Evolutionary conservation across 2,888 invertebrate species (phyloP).

Genomic region (Drosophila borborema): DNA sequence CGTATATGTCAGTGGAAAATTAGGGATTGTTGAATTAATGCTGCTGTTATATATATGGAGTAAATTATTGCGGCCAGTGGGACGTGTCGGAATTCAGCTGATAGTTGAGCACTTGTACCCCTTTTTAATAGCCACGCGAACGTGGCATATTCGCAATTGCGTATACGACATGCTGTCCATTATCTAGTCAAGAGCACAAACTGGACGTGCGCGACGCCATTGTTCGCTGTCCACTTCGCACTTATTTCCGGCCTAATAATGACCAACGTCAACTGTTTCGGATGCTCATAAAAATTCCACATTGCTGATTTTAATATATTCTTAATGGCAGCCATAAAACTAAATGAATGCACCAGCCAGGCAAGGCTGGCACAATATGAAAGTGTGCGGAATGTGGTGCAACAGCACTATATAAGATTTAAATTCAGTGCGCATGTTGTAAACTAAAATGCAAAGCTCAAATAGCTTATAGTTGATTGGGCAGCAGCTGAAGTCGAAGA

Average conservation of each 20-base stretch:
- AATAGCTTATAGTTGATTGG: neutral
- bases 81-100: slow-evolving; percentile 56
- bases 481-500: neutral
- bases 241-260: slow-evolving; percentile 47
- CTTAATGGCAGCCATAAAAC: slow-evolving; percentile 69
- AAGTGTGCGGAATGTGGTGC: neutral
- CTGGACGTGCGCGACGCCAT: slow-evolving; percentile 11
- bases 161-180: slow-evolving; percentile 53
- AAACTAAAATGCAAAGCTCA: neutral
- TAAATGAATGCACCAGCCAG: slow-evolving; percentile 30
- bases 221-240: slow-evolving; percentile 24
- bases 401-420: neutral
- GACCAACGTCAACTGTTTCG: slow-evolving; percentile 37
- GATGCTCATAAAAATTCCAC: slow-evolving; percentile 69
- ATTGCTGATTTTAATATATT: slow-evolving; percentile 69
- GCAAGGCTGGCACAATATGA: slow-evolving; percentile 6
- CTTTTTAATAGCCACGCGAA: slow-evolving; percentile 35
- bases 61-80: slow-evolving; percentile 55
- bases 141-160: slow-evolving; percentile 60
- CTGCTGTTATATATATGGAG: slow-evolving; percentile 49
- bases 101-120: slow-evolving; percentile 29
- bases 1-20: slow-evolving; percentile 7
- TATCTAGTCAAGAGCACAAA: slow-evolving; percentile 25
- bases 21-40: slow-evolving; percentile 53
- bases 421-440: neutral